Conservation (phyloP, 2,888 invertebrate genomes). For the Dryobota labecula region DNA sequence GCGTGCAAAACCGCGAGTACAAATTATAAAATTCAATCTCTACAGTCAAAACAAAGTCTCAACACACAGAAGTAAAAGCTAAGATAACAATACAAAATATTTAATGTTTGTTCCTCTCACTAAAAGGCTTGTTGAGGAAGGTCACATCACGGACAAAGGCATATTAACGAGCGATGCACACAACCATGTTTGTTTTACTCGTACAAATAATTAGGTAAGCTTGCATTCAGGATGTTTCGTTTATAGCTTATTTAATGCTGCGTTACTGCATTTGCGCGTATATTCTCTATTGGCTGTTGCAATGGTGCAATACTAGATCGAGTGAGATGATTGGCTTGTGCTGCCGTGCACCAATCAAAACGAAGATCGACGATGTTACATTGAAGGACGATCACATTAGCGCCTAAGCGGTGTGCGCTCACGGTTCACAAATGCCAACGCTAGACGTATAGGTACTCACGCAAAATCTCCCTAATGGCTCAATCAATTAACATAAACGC, state of each 20-base stretch:
- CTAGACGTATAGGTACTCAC: constrained; percentile 17
- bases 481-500: constrained; percentile 33
- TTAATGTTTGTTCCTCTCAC: constrained; percentile 47
- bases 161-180: constrained; percentile 22
- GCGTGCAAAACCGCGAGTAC: neutral
- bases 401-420: neutral
- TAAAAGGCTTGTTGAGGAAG: constrained; percentile 42
- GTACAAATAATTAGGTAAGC: constrained; percentile 31
- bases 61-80: constrained; percentile 35
- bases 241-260: neutral
- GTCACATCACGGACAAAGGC: constrained; percentile 41
- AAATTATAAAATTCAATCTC: neutral
- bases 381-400: constrained; percentile 34
- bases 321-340: constrained; percentile 4
- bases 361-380: neutral
- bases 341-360: constrained; percentile 1
- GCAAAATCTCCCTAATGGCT: constrained; percentile 8
- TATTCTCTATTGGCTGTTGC: constrained; percentile 9
- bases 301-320: neutral
- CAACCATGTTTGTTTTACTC: constrained; percentile 21
- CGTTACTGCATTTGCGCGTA: neutral
- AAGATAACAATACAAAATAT: constrained; percentile 23
- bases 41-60: constrained; percentile 19
- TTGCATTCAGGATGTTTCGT: constrained; percentile 20
- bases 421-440: constrained; percentile 10